Evolutionary conservation across 2,113 vertebrate genomes (phyloP).

Genomic region (Aldabrachelys gigantea): DNA sequence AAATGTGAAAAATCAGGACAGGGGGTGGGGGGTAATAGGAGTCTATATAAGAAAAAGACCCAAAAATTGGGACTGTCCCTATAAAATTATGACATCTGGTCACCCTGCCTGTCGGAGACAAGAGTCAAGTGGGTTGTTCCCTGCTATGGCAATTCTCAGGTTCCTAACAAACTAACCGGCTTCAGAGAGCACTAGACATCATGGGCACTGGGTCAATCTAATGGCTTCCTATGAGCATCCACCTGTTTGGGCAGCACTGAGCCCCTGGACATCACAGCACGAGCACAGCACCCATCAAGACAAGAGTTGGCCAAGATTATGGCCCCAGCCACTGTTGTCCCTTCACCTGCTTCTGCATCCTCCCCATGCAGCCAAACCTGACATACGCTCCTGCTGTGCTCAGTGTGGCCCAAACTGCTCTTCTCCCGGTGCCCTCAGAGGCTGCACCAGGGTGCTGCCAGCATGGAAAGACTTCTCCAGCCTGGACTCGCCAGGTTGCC

Average conservation of each 20-base stretch:
- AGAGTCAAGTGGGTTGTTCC: background rate
- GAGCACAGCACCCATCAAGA: fast-evolving
- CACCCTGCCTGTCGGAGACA: background rate
- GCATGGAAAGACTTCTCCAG: fast-evolving
- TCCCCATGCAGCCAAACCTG: slow-evolving; percentile 6
- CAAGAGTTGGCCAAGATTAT: background rate
- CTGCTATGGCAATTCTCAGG: background rate
- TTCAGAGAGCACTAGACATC: fast-evolving
- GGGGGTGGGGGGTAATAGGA: no score
- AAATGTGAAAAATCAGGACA: no score
- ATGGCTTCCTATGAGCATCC: fast-evolving
- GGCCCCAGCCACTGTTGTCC: slow-evolving; percentile 4
- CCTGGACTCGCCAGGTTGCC: fast-evolving
- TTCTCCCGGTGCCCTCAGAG: fast-evolving
- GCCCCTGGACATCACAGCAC: fast-evolving
- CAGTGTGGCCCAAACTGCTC: background rate
- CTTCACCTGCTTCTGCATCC: slow-evolving; percentile 35
- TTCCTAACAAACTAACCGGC: background rate
- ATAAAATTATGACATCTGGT: no score
- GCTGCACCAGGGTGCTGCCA: background rate
- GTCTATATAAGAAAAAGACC: no score
- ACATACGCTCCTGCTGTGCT: slow-evolving; percentile 7
- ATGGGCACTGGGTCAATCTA: fast-evolving
- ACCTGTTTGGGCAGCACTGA: fast-evolving
- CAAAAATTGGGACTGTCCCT: no score